Evolutionary conservation across 2,888 invertebrate genomes (phyloP), one percentile per base, ranked within the genome.

Genomic region (Scrobipalpa costella): DNA sequence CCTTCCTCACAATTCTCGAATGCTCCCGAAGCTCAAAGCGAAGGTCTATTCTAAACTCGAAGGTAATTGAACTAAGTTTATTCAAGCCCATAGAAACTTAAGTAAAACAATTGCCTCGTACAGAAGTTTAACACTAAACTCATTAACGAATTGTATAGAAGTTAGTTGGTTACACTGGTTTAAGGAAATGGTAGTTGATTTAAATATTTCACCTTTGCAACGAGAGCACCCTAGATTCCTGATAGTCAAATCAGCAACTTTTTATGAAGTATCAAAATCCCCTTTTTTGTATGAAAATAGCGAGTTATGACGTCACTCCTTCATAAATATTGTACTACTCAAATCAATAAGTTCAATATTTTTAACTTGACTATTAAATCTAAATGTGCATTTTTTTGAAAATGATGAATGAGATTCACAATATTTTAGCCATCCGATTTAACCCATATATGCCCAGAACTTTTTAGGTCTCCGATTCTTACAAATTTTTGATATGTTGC

Each of bases 121-220:
- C 49, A 19, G 17, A 19, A 49, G 15, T 15, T 49, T 49, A 49
- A 49, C 49, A 49, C 49, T 49, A 49, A 49, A 49, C 19, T 49
- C 49, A 49, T 49, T 47, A 3, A 49, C 49, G 19, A 19, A 49
- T 49, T 49, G 49, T 49, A 19, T 49, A n/a, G 19, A 49, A 40
- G 19, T 49, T 49, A n/a, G n/a, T 38, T 11, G n/a, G 40, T 13
- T 40, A 40, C 40, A 40, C 7, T 40, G 40, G 40, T 2, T 40
- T 40, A 13, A 40, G 40, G 13, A 13, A 40, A 40, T n/a, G 11
- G 13, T 13, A 1, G 40, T 40, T 40, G 2, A 40, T 40, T 40
- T 13, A n/a, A 40, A 40, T 40, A 40, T 40, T 13, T 13, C 13
- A 38, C 7, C 7, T 40, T n/a, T n/a, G n/a, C n/a, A n/a, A n/a